phyloP scores from a whole-genome alignment of 1,140 invertebrate genomes.

The Drosophila bifasciata region DNA sequence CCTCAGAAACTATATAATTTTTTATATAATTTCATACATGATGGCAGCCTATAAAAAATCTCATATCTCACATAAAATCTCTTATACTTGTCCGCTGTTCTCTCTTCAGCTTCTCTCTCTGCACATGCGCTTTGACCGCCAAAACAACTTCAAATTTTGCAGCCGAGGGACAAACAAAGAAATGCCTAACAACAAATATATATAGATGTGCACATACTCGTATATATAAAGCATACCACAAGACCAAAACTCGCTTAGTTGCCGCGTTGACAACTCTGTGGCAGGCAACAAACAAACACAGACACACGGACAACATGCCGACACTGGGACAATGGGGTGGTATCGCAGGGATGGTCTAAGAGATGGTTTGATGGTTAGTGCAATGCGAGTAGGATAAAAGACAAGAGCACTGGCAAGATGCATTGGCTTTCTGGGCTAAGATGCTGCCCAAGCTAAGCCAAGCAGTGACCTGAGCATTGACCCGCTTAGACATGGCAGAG shows the following conservation, averaged over 20 bases:
- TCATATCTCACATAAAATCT: conserved; percentile 18
- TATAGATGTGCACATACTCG: conserved; percentile 37
- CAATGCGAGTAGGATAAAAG: conserved; percentile 22
- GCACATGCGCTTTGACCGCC: conserved; percentile 2
- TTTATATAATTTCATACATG: conserved; percentile 37
- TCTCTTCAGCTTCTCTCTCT: background rate
- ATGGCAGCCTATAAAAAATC: conserved; percentile 23
- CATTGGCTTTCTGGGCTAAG: conserved; percentile 41
- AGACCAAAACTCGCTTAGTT: conserved; percentile 68
- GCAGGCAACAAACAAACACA: conserved; percentile 53
- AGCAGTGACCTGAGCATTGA: conserved; percentile 65
- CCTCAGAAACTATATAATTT: background rate
- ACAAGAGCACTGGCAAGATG: conserved; percentile 24
- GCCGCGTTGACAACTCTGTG: conserved; percentile 74
- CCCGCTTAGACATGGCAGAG: conserved; percentile 60
- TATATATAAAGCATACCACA: conserved; percentile 61
- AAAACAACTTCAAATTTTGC: conserved; percentile 44
- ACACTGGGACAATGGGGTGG: conserved; percentile 5
- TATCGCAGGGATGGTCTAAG: background rate
- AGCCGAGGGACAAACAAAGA: conserved; percentile 39
- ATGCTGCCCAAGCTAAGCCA: conserved; percentile 36
- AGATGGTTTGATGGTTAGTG: conserved; percentile 24
- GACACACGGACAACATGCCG: conserved; percentile 18
- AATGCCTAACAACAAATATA: conserved; percentile 16
- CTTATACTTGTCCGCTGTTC: background rate